Base-by-base conservation (phyloP, 2,888 invertebrate genomes). In the Macropis europaea region DNA sequence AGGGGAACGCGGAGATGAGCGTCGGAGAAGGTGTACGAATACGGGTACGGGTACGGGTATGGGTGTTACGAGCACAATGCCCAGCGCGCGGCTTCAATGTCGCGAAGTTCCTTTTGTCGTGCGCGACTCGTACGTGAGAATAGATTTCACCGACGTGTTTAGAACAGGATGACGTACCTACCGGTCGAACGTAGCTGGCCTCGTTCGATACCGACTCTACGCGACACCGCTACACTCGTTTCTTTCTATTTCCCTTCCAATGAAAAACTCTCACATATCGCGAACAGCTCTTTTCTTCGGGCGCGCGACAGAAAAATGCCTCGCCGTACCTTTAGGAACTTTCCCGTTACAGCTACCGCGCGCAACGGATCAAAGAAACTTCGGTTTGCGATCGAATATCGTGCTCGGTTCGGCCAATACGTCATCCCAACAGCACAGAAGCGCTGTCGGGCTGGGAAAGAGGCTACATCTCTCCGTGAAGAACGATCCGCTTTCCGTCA, bases 81-180 rank as follows among this genome's bases (percentile, higher is more conserved):
- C 11, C 15, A 63, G 22, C 43, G 34, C 48, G 40, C 48, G 42
- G 24, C 40, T 72, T 72, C 69, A 72, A 53, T 62, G 72, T 73
- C 63, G 53, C 28, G 3, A 1, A 36, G 48, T 62, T 52, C 6
- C 45, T 56, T 74, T 61, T 64, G 42, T 72, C 59, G 42, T 26
- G 54, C 22, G 53, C 13, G 36, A 34, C 30, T 26, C 30, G 38
- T 26, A 38, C 26, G 56, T 64, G 54, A 76, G 76, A 76, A 76
- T 76, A 64, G 68, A 61, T 68, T 61, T 76, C 76, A 57, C 60
- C 66, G 61, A 72, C 72, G 54, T 47, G 68, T 67, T 69, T 68
- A 73, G 70, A 77, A 63, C 68, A 3, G 45, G 26, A 63, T 68
- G 74, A 76, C 71, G 54, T 47, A 50, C 9, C 19, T 36, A 4